Base-by-base conservation (phyloP, 1,140 invertebrate genomes). In the Orius laevigatus region DNA sequence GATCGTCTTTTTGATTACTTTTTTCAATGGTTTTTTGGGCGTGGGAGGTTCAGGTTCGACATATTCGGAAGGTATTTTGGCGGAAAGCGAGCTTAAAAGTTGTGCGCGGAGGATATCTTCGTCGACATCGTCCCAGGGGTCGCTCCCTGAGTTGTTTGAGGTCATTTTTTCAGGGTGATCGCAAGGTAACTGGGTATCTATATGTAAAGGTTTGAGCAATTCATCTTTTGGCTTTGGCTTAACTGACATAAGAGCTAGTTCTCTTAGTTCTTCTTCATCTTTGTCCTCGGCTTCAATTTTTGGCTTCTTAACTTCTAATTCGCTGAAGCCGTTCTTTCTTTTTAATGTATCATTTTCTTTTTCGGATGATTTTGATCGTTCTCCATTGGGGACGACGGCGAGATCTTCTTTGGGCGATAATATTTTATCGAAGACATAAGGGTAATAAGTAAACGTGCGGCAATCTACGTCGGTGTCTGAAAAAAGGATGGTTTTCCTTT, bases 51-150 rank as follows among this genome's bases (percentile, higher is more conserved):
- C 5, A 18, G 8, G 18, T 20, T 49, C 19, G 5, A 25, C 16
- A 1, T 6, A 9, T 14, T 8, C 15, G 2, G 9, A 9, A 11
- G 18, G 20, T 4, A 43, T 20, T 10, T 14, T 40, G 10, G 18
- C 16, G 8, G 44, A 31, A 1, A 52, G 20, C 18, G 46, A 47
- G 20, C 38, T 52, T 10, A 52, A 15, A 11, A 52, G 33, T 38
- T 52, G 46, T 4, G 51, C 51, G 25, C 51, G 42, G 4, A 52
- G 35, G 25, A 52, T 52, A 44, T 52, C 51, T 39, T 43, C 51
- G 25, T 52, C 51, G 4, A 52, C 3, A n/a, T 52, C 51, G 35
- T 52, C 51, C 46, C 46, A 52, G 16, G 35, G 16, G 14, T 52
- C 51, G 19, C n/a, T 12, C 14, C 38, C 38, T 15, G 11, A 16